A percentile compares a stretch with the other conserved stretches of the same genome.
phyloP scores from a whole-genome alignment of 2,888 invertebrate genomes.

The Cryptosula pallasiana region DNA sequence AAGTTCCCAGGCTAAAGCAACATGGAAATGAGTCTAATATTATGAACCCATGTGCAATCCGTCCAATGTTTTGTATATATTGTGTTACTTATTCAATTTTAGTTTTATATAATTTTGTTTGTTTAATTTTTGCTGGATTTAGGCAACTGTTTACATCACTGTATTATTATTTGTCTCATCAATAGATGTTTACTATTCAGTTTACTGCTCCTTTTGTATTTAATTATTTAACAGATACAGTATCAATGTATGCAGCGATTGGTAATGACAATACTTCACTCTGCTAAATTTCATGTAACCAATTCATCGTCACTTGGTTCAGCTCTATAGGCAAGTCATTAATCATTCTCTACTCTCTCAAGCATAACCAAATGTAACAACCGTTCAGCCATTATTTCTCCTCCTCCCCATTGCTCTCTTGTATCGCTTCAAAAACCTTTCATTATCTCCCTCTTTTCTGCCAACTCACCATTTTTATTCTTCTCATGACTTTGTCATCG shows the following conservation, averaged over 20 bases:
- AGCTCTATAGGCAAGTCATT: no score
- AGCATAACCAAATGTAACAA: background rate
- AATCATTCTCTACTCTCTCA: constrained; percentile 15
- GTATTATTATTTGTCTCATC: no score
- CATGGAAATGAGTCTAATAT: constrained; percentile 3
- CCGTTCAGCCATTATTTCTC: background rate
- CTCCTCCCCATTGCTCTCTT: background rate
- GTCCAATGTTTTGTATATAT: background rate
- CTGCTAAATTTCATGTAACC: no score
- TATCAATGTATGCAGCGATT: no score
- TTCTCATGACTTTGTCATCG: background rate
- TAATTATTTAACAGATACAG: no score
- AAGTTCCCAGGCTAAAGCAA: background rate
- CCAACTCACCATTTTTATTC: background rate
- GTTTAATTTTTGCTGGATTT: background rate
- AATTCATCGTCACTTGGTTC: no score
- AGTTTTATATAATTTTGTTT: background rate
- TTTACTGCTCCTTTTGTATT: no score
- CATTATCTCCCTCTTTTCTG: background rate
- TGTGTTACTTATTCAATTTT: background rate
- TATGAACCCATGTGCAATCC: background rate
- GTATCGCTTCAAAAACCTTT: background rate
- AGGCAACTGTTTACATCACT: background rate
- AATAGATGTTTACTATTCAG: no score
- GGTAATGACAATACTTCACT: no score